Evolutionary conservation across 2,888 invertebrate species (phyloP).

Genomic region (Lithophane semibrunnea): DNA sequence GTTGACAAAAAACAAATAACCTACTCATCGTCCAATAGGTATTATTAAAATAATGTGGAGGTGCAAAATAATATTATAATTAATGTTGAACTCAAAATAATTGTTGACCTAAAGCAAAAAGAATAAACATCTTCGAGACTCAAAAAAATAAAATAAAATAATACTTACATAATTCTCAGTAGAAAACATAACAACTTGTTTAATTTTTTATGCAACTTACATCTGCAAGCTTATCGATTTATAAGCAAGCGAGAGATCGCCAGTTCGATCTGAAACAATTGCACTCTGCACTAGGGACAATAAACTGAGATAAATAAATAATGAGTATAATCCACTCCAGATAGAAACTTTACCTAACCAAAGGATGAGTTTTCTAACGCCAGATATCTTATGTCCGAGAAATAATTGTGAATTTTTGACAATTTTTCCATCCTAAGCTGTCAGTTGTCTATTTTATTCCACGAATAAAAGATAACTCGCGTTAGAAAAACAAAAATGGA

Average conservation of each 20-base stretch:
- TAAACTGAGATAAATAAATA: neutral
- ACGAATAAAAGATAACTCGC: neutral
- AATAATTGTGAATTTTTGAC: neutral
- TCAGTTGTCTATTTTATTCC: neutral
- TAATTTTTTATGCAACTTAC: neutral
- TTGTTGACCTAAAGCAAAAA: neutral
- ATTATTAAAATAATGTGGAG: slow-evolving; percentile 17
- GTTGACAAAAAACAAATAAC: slow-evolving; percentile 19
- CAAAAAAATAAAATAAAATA: neutral
- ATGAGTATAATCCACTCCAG: neutral
- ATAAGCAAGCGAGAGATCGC: neutral
- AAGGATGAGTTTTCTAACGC: neutral
- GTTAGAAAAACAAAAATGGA: neutral
- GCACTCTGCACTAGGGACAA: neutral
- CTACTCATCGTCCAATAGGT: slow-evolving; percentile 3
- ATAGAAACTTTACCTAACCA: neutral
- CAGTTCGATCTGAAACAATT: neutral
- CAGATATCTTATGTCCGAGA: neutral
- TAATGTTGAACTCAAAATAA: neutral
- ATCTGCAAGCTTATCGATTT: neutral
- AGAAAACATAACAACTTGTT: neutral
- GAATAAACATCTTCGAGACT: neutral
- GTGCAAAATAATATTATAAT: neutral
- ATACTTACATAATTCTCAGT: neutral
- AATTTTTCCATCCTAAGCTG: neutral